Conservation (phyloP, 2,113 vertebrate genomes). For the Bombycilla garrulus region DNA sequence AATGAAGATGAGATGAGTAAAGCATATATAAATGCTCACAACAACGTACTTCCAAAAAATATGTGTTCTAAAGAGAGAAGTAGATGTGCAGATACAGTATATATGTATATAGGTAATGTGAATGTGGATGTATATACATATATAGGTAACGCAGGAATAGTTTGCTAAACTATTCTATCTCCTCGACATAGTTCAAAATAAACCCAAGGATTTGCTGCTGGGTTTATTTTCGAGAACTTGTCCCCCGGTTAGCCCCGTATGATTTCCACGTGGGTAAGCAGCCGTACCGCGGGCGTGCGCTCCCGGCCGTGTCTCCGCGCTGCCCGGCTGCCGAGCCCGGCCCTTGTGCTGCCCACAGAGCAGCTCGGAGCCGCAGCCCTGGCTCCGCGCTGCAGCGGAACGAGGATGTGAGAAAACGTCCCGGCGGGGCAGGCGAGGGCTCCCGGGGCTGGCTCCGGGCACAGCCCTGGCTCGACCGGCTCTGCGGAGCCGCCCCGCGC, state of each 20-base stretch:
- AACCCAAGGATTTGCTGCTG: background rate
- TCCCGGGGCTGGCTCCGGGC: background rate
- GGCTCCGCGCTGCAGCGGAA: background rate
- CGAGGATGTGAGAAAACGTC: background rate
- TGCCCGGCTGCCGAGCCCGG: background rate
- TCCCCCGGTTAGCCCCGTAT: background rate
- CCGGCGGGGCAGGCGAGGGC: background rate
- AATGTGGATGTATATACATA: background rate
- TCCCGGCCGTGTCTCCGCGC: background rate
- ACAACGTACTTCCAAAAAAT: background rate
- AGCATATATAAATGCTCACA: background rate
- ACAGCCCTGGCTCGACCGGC: background rate
- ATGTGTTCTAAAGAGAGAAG: background rate
- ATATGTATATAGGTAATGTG: background rate
- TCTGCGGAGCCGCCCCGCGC: background rate
- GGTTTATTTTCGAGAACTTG: background rate
- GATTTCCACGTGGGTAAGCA: background rate
- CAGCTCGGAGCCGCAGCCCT: background rate
- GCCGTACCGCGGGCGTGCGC: background rate
- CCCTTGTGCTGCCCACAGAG: background rate
- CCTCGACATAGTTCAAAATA: background rate
- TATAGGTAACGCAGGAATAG: background rate
- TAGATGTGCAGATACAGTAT: accelerated
- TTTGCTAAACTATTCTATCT: background rate
- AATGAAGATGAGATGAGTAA: background rate